Evolutionary conservation across 2,797 vertebrate genomes (phyloP), one percentile per base, ranked within the genome.

Genomic region (Bovichtus variegatus): DNA sequence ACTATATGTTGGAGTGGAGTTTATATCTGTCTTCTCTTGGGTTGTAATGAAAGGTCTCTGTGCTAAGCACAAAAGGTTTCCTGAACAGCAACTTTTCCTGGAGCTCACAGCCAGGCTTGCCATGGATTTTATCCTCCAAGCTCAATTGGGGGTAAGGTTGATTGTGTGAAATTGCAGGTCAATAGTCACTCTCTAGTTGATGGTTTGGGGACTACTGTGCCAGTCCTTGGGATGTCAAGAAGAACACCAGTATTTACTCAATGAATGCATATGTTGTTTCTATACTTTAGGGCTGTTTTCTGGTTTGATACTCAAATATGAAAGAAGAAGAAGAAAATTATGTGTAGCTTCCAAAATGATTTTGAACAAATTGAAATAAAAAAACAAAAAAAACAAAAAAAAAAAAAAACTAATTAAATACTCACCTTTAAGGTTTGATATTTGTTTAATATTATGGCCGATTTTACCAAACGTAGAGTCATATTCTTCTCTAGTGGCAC

Each of bases 161-260:
- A 81, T 60, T 80, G 67, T 80, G 73, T 79, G 51, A 74, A 90
- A 78, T 74, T 80, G 53, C 46, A 73, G 71, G 51, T 80, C 73
- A 79, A 59, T 80, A 63, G 51, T 75, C 6, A 3, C 76, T 86
- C 62, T 62, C 44, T 46, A 21, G 43, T 41, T 78, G 58, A 78
- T 71, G 83, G 59, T 85, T 84, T 62, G 19, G 61, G 44, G 58
- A 65, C 50, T 54, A 53, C 27, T 71, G 31, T 41, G 62, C 38
- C 31, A 59, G 57, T 63, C 43, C 7, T 57, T 40, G 19, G 8
- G 43, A 59, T 64, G 29, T 40, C 34, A 54, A 62, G 27, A 49
- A 66, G 50, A 85, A 50, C 40, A 15, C 9, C 19, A 19, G 60
- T 31, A 44, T 82, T 61, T 31, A 27, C 46, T 65, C 15, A 16